These are phyloP conservation scores for Periplaneta americana DNA, from an alignment of 1,140 invertebrate species.

Conservation along the genomic window DNA sequence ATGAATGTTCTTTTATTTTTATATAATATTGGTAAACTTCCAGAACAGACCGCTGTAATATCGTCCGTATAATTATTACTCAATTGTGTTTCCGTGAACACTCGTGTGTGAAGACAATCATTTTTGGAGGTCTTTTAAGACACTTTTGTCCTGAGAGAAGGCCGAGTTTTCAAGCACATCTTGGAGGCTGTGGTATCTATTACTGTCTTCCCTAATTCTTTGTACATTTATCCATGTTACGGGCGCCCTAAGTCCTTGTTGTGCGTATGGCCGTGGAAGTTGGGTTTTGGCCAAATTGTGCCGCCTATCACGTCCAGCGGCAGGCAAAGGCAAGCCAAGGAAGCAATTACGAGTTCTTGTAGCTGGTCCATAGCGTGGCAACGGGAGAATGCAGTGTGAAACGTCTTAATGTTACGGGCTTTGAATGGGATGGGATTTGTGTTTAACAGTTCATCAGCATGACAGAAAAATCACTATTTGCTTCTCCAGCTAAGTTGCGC, in stretches of 20 bases:
- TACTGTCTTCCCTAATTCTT: not conserved
- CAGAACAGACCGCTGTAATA: no score
- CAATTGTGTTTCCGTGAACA: no score
- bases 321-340: not conserved
- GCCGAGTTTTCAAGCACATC: not conserved
- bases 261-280: no score
- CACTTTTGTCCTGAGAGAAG: not conserved
- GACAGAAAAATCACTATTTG: no score
- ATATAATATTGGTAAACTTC: no score
- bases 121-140: not conserved
- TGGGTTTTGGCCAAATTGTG: not conserved
- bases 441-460: no score
- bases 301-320: not conserved
- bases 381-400: not conserved
- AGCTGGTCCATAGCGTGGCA: not conserved
- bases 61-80: no score
- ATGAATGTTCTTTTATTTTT: no score
- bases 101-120: no score
- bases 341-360: not conserved
- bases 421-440: no score
- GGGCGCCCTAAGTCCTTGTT: not conserved
- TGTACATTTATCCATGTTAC: not conserved
- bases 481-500: no score
- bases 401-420: not conserved
- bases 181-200: not conserved